phyloP scores from a whole-genome alignment of 2,113 vertebrate species.

The Apodemus sylvaticus region DNA sequence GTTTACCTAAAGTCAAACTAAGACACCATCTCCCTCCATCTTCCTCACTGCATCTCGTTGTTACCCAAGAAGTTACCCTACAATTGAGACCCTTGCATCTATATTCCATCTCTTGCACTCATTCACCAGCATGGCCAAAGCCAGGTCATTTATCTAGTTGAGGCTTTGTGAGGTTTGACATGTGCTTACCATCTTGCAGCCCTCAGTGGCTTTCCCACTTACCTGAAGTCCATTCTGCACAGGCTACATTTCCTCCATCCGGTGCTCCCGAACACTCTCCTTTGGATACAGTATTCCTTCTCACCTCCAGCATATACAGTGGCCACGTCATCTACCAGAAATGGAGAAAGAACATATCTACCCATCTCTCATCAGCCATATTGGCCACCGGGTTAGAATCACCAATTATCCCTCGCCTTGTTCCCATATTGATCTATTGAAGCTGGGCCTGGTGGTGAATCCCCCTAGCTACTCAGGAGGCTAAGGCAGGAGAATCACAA shows the following conservation, averaged over 20 bases:
- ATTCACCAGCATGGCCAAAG: background rate
- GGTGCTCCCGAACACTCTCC: background rate
- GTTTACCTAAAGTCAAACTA: background rate
- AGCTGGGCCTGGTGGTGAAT: background rate
- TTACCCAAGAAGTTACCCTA: background rate
- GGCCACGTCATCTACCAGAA: no score
- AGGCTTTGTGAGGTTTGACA: background rate
- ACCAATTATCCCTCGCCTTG: no score
- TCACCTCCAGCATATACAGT: no score
- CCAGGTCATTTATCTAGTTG: background rate
- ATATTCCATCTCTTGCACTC: background rate
- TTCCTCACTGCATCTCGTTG: background rate
- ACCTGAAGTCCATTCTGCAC: background rate
- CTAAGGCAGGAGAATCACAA: background rate
- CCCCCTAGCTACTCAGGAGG: background rate
- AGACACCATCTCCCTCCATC: background rate
- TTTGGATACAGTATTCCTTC: background rate
- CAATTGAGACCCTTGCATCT: no score
- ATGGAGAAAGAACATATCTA: background rate
- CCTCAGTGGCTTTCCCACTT: accelerated
- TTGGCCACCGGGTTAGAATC: no score
- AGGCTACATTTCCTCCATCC: no score
- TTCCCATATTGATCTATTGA: background rate
- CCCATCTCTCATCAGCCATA: no score
- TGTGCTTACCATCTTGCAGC: background rate